A percentile compares a stretch with the other conserved stretches of the same genome.
Conservation (phyloP, 2,113 vertebrate genomes). For the Elaphurus davidianus region DNA sequence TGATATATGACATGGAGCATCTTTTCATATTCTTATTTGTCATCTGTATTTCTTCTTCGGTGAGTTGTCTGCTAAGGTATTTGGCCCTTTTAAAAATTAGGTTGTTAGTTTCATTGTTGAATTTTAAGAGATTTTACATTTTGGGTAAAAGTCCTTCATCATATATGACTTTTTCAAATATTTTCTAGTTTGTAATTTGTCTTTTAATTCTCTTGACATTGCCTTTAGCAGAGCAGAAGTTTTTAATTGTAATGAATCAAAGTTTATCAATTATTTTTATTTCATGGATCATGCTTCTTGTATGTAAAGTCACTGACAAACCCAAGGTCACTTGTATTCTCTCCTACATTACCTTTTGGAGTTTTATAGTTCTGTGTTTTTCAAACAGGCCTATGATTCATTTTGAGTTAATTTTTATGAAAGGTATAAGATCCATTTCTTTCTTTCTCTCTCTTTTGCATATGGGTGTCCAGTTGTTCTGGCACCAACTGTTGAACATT, state of each 20-base stretch:
- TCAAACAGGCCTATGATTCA: background rate
- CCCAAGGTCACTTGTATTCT: background rate
- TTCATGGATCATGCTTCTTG: background rate
- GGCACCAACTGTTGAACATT: background rate
- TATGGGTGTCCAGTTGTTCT: background rate
- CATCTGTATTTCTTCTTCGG: background rate
- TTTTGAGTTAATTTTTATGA: background rate
- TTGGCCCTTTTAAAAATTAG: background rate
- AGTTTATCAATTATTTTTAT: background rate
- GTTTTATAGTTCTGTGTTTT: background rate
- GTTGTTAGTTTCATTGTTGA: background rate
- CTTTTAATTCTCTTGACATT: background rate
- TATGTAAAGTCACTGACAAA: background rate
- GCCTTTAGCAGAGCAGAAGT: background rate
- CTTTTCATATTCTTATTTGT: background rate
- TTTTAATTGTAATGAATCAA: background rate
- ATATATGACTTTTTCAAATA: background rate
- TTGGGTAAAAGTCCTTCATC: background rate
- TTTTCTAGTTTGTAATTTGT: background rate
- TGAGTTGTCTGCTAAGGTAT: background rate
- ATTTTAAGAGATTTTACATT: background rate
- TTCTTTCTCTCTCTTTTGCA: background rate
- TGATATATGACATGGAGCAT: background rate
- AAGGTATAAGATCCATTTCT: background rate
- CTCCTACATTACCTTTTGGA: background rate